Conservation (phyloP, 1,140 invertebrate genomes). For the Apis cerana region DNA sequence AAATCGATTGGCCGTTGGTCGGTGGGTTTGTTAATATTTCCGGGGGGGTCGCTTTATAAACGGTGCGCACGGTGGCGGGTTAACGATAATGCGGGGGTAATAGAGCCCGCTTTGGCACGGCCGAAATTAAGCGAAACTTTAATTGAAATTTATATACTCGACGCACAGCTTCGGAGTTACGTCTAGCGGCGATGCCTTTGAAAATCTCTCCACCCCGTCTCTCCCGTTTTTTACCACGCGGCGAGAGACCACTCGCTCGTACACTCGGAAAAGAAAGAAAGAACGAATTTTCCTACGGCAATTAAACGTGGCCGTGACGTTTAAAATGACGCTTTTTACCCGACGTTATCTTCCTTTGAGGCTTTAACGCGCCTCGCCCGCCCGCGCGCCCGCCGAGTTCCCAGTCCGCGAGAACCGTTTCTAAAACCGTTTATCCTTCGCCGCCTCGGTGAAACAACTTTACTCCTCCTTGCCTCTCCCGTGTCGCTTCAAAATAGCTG, state of each 20-base stretch:
- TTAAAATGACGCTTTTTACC: constrained; percentile 36
- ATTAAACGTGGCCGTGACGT: constrained; percentile 29
- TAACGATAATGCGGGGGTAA: constrained; percentile 62
- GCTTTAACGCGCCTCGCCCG: constrained; percentile 1
- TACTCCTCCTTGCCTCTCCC: neutral
- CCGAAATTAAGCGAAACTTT: constrained; percentile 62
- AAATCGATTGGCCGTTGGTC: constrained; percentile 47
- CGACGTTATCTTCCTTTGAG: constrained; percentile 39
- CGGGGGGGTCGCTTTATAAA: constrained; percentile 41
- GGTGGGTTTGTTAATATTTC: constrained; percentile 39
- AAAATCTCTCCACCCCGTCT: neutral
- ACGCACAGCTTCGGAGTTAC: neutral
- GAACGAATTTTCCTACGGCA: constrained; percentile 29
- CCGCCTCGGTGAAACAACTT: constrained; percentile 6
- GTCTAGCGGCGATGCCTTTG: constrained; percentile 16
- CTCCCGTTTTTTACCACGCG: neutral
- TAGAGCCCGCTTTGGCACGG: constrained; percentile 57
- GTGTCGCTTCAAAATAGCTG: neutral
- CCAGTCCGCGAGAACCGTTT: constrained; percentile 16
- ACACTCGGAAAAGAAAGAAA: neutral
- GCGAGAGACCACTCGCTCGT: neutral
- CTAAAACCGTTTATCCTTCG: constrained; percentile 35
- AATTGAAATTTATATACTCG: constrained; percentile 62
- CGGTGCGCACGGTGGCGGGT: constrained; percentile 35
- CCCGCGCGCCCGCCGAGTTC: neutral